Base-by-base conservation (phyloP, 2,888 invertebrate species). In the Axea sp. region DNA sequence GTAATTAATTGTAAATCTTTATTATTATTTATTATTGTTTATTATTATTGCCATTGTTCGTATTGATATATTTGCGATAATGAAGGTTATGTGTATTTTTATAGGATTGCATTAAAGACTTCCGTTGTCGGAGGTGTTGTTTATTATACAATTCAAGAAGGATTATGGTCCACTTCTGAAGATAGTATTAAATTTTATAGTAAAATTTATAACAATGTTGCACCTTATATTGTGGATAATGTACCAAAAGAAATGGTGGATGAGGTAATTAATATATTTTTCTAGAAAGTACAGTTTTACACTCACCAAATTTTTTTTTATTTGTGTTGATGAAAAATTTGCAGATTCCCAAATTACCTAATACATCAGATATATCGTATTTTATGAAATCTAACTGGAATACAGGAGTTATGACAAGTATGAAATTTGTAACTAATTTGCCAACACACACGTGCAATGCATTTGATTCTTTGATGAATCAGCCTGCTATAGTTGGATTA, bases 91-190 rank as follows among this genome's bases (percentile, higher is more conserved):
- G n/a, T n/a, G n/a, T n/a, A n/a, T n/a, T n/a, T n/a, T n/a, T n/a
- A n/a, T n/a, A 88, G 88, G 62, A 81, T 87, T 60, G 81, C 80
- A 3, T 24, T 86, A 6, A 88, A 88, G 75, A 65, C 81, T 60
- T 80, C 82, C 3, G 43, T 88, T 1, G 84, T 82, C n/a, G 88
- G 88, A 26, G 84, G 87, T 57, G 37, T 83, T 12, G 73, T 86
- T 22, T 88, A 88, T 72, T 85, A 84, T 43, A 86, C 84, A 2
- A 73, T 82, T 28, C 78, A 84, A 22, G 83, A 85, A 73, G 88
- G 88, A 24, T 67, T 88, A 0, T 88, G 88, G 88, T 86, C 85
- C 2, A 82, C 78, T 8, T 77, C 86, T 0, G 86, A 88, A 35
- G 84, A 87, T 9, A 84, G 83, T 5, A 81, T 82, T 3, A 78